Base-by-base conservation (phyloP, 2,797 vertebrate genomes). In the Paedocypris micromegethes region DNA sequence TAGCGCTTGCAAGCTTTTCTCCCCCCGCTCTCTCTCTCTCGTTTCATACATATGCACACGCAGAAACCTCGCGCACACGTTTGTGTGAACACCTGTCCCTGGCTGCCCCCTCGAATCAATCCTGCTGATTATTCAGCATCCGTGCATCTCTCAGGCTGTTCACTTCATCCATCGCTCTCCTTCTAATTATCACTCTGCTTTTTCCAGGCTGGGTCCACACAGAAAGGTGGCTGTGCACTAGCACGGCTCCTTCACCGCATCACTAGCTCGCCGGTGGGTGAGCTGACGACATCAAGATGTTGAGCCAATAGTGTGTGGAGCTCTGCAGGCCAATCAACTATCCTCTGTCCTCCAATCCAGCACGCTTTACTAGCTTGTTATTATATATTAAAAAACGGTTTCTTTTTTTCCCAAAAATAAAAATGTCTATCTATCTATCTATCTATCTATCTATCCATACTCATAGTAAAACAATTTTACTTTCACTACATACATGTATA, bases 1-100 rank as follows among this genome's bases (percentile, higher is more conserved):
- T 86, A 90, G 89, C 83, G 83, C 86, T 82, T 78, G 77, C 77
- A 80, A 83, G 84, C 66, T 74, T 82, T 83, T 79, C 78, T 79
- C 79, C 84, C 64, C 38, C 9, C 48, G 77, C 73, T 61, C 76
- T 79, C 79, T 73, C 72, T 79, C 81, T 59, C 80, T 80, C 80
- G 23, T 23, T 23, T 50, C 57, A 77, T 81, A 81, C 75, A 58
- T 3, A 42, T 4, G 39, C 23, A 38, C 2, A 51, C 4, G 6
- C 55, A 7, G 42, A 43, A n/a, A 58, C n/a, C 9, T 38, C 7
- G 4, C 0, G 50, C 49, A 47, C 57, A 61, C 66, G 55, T 39
- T 46, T 46, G 57, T 60, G 42, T 37, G 57, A 68, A 9, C 82
- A 57, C 79, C 83, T 84, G 84, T 84, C 82, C 82, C 83, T 84